Conservation (phyloP, 1,140 invertebrate genomes). For the Bombus cullumanus region DNA sequence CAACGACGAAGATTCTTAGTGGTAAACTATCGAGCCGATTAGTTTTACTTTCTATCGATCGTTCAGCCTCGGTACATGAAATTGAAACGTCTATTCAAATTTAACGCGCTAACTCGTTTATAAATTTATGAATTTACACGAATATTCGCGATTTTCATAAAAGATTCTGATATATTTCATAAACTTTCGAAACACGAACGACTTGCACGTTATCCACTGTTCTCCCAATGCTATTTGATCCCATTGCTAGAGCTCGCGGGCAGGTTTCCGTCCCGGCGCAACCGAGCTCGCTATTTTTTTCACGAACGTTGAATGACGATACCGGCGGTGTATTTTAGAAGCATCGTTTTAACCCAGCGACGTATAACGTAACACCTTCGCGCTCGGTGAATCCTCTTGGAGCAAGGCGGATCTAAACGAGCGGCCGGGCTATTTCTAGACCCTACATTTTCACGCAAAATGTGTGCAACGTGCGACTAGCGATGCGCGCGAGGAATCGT, state of each 20-base stretch:
- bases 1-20: too few relatives aligned
- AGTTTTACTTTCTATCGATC: too few relatives aligned
- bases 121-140: too few relatives aligned
- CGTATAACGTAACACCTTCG: conserved; percentile 40
- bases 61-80: too few relatives aligned
- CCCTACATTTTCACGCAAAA: conserved; percentile 23
- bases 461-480: conserved; percentile 13
- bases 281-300: conserved; percentile 7
- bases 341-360: background rate
- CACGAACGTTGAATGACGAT: conserved; percentile 5
- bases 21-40: too few relatives aligned
- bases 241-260: background rate
- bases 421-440: conserved; percentile 41
- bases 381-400: conserved; percentile 16
- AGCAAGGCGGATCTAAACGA: conserved; percentile 18
- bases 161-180: too few relatives aligned
- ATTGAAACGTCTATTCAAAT: too few relatives aligned
- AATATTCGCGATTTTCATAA: too few relatives aligned
- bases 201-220: background rate
- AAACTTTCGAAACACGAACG: background rate
- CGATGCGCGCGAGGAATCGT: conserved; percentile 13
- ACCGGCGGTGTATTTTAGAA: conserved; percentile 28
- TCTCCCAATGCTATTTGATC: background rate
- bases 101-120: too few relatives aligned
- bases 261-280: too few relatives aligned